Evolutionary conservation across 2,113 vertebrate genomes (phyloP).

Genomic region (Apeltes quadracus): DNA sequence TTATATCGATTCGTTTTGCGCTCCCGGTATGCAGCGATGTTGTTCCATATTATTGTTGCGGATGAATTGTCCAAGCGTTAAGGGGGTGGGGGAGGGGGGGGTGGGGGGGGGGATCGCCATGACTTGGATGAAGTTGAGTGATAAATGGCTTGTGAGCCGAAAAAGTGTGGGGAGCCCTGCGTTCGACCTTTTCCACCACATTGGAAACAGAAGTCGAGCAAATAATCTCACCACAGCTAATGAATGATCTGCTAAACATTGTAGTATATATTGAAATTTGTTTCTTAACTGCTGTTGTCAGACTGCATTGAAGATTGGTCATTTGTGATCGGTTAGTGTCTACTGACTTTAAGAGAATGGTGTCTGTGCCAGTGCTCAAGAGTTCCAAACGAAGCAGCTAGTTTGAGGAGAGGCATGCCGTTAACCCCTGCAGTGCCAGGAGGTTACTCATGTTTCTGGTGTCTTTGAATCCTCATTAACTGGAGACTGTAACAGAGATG

Average conservation of each 20-base stretch:
- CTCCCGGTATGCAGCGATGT: too few species aligned
- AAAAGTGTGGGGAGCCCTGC: too few species aligned
- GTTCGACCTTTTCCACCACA: too few species aligned
- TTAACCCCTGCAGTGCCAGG: slow-evolving; percentile 27
- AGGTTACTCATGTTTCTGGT: slow-evolving; percentile 40
- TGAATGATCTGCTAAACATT: not conserved
- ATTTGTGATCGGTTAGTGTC: not conserved
- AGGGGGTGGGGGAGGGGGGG: too few species aligned
- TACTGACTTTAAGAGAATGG: slow-evolving; percentile 1
- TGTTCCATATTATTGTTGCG: too few species aligned
- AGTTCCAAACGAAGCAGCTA: too few species aligned
- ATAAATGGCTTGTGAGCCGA: too few species aligned
- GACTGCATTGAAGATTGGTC: not conserved
- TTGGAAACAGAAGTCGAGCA: slow-evolving; percentile 6
- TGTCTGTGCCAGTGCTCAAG: slow-evolving; percentile 26
- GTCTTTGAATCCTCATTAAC: slow-evolving; percentile 60
- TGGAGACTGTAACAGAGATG: slow-evolving; percentile 17
- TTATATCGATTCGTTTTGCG: too few species aligned
- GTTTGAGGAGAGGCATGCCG: slow-evolving; percentile 54
- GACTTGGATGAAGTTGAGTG: too few species aligned
- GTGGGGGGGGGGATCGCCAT: too few species aligned
- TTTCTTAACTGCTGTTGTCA: not conserved
- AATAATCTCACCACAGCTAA: not conserved
- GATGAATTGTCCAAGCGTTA: too few species aligned
- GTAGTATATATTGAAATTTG: not conserved